Base-by-base conservation (phyloP, 2,113 vertebrate genomes). In the Centropus unirufus region DNA sequence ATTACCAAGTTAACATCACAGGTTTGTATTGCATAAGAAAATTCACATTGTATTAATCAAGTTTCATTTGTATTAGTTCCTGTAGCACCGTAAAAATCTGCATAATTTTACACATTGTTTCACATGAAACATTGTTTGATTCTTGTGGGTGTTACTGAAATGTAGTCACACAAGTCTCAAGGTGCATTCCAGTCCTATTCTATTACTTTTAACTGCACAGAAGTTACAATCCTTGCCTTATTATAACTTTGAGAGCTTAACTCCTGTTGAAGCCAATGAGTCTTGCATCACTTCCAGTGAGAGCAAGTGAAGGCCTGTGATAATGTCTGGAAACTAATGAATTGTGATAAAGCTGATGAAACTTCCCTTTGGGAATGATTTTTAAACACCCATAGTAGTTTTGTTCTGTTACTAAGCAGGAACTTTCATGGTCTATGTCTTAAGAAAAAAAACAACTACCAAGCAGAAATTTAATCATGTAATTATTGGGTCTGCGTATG, bases 161-260 rank as follows among this genome's bases (percentile, higher is more conserved):
- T 90, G 47, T 95, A 81, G 82, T 93, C 62, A 85, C 44, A 70
- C 73, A 72, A 89, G 29, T 86, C 61, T 96, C 26, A 82, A 91
- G 95, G 59, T 96, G 58, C 69, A 89, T 84, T 97, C 92, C 62
- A 88, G 4, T 58, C 22, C 63, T 89, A 22, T 75, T 67, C n/a
- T 61, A 75, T 80, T 89, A 64, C 40, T 66, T 23, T 30, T 52
- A 73, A 83, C 77, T 90, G 79, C 90, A 64, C 81, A 91, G 77
- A 76, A 63, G 42, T 96, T 87, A 75, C 73, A 93, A 96, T 94
- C 68, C 63, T 90, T 93, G 95, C 92, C 91, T 97, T 97, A 97
- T n/a, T 95, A 49, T 49, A 49, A 49, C 74, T 96, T 77, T 80
- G 88, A 96, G 77, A 77, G n/a, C 58, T 80, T 61, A 78, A 88